These are phyloP conservation scores for Scaptodrosophila latifasciaeformis DNA, from an alignment of 2,888 invertebrate species.

Conservation along the genomic window DNA sequence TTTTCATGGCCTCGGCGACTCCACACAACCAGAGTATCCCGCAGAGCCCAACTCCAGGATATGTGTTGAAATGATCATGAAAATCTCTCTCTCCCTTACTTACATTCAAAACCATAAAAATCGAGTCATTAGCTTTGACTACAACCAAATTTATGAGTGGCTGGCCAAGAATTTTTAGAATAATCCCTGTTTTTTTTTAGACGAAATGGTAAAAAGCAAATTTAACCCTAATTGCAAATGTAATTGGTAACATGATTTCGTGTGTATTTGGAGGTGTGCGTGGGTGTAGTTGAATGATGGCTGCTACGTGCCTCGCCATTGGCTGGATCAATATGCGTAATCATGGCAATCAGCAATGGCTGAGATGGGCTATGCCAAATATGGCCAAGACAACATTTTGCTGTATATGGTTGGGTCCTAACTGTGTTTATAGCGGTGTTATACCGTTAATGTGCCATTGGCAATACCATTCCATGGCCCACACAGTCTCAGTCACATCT, in stretches of 20 bases:
- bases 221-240: slow-evolving; percentile 42
- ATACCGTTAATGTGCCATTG: slow-evolving; percentile 72
- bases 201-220: not conserved
- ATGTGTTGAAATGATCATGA: slow-evolving; percentile 14
- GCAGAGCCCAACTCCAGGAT: slow-evolving; percentile 33
- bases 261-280: not conserved
- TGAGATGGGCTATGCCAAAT: slow-evolving; percentile 24
- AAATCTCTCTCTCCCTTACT: not conserved
- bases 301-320: slow-evolving; percentile 41
- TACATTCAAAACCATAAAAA: slow-evolving; percentile 23
- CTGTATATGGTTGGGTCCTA: not conserved
- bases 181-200: not conserved
- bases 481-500: slow-evolving; percentile 21
- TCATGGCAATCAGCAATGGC: slow-evolving; percentile 45
- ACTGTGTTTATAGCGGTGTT: slow-evolving; percentile 64
- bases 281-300: slow-evolving; percentile 45
- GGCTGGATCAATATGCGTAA: slow-evolving; percentile 61
- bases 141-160: not conserved
- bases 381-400: too few relatives aligned
- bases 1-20: not conserved
- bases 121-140: slow-evolving; percentile 55
- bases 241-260: too few relatives aligned
- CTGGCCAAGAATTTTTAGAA: not conserved
- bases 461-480: slow-evolving; percentile 40
- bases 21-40: slow-evolving; percentile 9